A percentile compares a stretch with the other conserved stretches of the same genome.
Evolutionary conservation across 2,888 invertebrate genomes (phyloP).

Genomic region (Cerceris rybyensis): DNA sequence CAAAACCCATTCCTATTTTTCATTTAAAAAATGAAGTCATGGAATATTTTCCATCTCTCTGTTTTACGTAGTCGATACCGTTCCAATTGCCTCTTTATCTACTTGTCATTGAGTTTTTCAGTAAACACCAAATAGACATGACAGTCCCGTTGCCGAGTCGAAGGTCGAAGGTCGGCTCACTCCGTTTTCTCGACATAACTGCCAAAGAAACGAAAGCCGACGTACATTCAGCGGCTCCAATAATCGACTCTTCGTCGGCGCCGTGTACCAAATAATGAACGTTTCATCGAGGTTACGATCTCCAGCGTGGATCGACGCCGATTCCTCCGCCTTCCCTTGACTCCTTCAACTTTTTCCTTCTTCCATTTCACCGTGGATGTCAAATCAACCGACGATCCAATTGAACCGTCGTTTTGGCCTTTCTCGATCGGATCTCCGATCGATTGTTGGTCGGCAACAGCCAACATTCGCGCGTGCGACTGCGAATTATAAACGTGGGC

Average conservation of each 20-base stretch:
- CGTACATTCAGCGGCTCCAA: constrained; percentile 37
- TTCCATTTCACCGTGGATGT: too few species aligned
- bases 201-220: constrained; percentile 34
- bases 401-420: constrained; percentile 20
- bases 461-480: constrained; percentile 60
- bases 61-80: background rate
- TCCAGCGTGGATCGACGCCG: constrained; percentile 34
- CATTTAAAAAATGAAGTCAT: too few species aligned
- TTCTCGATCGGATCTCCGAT: constrained; percentile 59
- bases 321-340: constrained; percentile 1
- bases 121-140: background rate
- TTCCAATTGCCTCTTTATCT: background rate
- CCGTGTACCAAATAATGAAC: constrained; percentile 55
- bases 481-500: constrained; percentile 64
- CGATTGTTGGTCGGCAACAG: constrained; percentile 40
- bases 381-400: too few species aligned
- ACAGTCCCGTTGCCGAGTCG: background rate
- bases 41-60: background rate
- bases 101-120: background rate
- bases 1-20: too few species aligned
- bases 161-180: background rate
- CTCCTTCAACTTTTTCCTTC: background rate
- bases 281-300: constrained; percentile 57
- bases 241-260: constrained; percentile 36
- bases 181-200: constrained; percentile 3